Evolutionary conservation across 1,140 invertebrate genomes (phyloP), one percentile per base, ranked within the genome.

Genomic region (Sitophilus oryzae): DNA sequence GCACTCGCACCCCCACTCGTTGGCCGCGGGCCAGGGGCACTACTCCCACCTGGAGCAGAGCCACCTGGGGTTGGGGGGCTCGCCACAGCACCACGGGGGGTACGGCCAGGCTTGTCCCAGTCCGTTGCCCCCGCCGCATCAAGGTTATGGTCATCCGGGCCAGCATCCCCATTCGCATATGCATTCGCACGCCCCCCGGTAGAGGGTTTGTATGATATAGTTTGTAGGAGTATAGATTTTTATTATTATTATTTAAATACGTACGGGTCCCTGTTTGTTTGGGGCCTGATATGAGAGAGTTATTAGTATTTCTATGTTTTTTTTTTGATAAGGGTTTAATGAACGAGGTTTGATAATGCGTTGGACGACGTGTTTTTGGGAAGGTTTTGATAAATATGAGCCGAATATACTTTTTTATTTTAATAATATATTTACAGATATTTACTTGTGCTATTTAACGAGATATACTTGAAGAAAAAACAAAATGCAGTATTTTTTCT

Each of bases 131-230:
- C 77, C 80, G 68, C 78, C 80, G 34, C 79, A 81, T 63, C 79
- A 81, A 56, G 75, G 75, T 43, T 77, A 78, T 61, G 81, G 79
- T 61, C 78, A 80, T 22, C 79, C 79, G 35, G n/a, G n/a, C n/a
- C 80, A 80, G 15, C 74, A 80, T 61, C 78, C 80, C 25, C 78
- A 79, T 53, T 74, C 77, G 56, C 77, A 79, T 71, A 76, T 79
- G 62, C 80, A 82, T 69, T 77, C 79, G 52, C 84, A 86, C 68
- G 79, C 82, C 37, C 84, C 86, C 71, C 83, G 85, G 78, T 86
- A 84, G 61, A 48, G 16, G 25, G 9, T 16, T n/a, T 34, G 36
- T 21, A 22, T 4, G 21, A n/a, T 43, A 15, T 41, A 36, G 80
- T 82, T 15, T 4, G 8, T 2, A 41, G 38, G n/a, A n/a, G n/a